Base-by-base conservation (phyloP, 2,113 vertebrate genomes). In the Lophotis ruficrista region DNA sequence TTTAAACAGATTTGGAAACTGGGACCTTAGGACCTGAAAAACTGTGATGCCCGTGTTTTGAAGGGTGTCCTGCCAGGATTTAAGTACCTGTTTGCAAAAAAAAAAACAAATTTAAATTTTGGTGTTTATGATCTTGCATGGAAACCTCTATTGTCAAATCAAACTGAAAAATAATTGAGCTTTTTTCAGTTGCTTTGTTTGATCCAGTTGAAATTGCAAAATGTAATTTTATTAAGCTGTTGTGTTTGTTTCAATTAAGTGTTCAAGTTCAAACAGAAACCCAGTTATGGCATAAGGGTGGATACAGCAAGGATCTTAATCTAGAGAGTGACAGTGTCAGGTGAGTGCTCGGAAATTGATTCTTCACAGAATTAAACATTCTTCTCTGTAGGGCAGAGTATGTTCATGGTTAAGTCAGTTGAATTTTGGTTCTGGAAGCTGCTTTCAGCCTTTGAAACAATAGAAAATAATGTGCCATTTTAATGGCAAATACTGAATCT, bases 261-360 rank as follows among this genome's bases (percentile, higher is more conserved):
- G 95, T 76, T 89, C 94, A 95, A 12, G 91, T 97, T 96, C 97
- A 98, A 73, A 98, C 97, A 94, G 97, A 98, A 92, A 27, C 82
- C 11, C 72, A 27, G 18, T 43, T 83, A 14, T 83, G 73, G 81
- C 68, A 18, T 77, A 92, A 85, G 58, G 47, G 83, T 91, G 95
- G 78, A 83, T 65, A 51, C 75, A 69, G 47, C 68, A 95, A 97
- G 93, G 72, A 96, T 75, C 35, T 82, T 78, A 38, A 51, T 89
- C 60, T 89, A 91, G 78, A 94, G 60, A 24, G 87, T 75, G 88
- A 79, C 89, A 91, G 94, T 96, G 87, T 45, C 82, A 96, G 97
- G 97, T 98, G 96, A 97, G 97, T 96, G 91, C 50, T 48, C 82
- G 15, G 24, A 53, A 87, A 16, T 0, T 61, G 57, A 8, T 69